These are phyloP conservation scores for Cyclophora punctaria DNA, from an alignment of 2,888 invertebrate species.

Conservation along the genomic window DNA sequence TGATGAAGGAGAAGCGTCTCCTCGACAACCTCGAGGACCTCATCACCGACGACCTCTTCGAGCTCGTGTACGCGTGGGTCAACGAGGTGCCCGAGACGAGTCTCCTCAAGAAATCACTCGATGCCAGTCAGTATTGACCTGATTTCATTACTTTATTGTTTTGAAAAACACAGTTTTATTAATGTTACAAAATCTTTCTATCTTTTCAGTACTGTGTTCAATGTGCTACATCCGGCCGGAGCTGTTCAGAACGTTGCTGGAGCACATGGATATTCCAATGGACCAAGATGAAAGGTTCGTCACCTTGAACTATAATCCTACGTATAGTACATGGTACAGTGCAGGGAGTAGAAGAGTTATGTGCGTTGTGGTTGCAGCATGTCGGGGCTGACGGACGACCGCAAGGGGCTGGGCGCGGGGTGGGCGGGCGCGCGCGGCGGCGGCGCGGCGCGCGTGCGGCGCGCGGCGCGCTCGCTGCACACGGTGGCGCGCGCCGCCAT, in stretches of 20 bases:
- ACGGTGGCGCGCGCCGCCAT: conserved; percentile 87
- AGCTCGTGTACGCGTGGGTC: conserved; percentile 85
- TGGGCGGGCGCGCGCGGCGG: conserved; percentile 14
- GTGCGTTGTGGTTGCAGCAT: conserved; percentile 32
- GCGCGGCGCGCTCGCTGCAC: conserved; percentile 75
- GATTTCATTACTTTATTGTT: background rate
- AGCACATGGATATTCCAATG: conserved; percentile 79
- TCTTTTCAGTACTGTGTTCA: conserved; percentile 82
- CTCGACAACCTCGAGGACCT: conserved; percentile 79
- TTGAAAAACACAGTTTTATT: background rate
- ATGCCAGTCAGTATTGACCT: conserved; percentile 69
- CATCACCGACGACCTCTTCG: conserved; percentile 84
- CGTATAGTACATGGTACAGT: background rate
- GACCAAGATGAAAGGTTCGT: conserved; percentile 55
- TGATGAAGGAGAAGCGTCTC: conserved; percentile 77
- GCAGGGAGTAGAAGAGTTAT: background rate
- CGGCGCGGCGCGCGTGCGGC: conserved; percentile 61
- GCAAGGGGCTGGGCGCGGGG: conserved; percentile 56
- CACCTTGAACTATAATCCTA: background rate
- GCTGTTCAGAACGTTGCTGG: conserved; percentile 82
- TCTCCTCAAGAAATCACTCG: conserved; percentile 87
- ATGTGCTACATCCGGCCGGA: conserved; percentile 89
- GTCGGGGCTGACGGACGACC: conserved; percentile 82
- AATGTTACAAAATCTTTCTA: conserved; percentile 3
- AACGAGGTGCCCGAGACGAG: conserved; percentile 80